Percentiles rank a stretch among this genome's conserved stretches.
phyloP scores from a whole-genome alignment of 2,113 vertebrate genomes.

The Oceanites oceanicus region DNA sequence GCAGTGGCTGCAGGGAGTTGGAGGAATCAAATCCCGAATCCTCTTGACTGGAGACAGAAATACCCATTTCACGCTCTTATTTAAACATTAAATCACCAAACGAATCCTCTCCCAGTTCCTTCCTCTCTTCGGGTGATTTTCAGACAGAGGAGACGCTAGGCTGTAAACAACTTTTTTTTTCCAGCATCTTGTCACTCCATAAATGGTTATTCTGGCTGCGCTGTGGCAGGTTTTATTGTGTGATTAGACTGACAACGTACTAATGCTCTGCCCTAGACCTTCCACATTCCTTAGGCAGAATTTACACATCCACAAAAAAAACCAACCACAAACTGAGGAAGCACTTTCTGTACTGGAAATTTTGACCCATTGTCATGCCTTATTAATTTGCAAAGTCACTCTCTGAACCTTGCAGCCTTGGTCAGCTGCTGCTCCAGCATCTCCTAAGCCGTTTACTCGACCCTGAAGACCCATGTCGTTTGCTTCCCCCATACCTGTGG shows the following conservation, averaged over 20 bases:
- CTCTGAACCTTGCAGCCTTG: not conserved
- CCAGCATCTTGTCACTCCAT: not conserved
- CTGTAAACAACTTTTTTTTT: slow-evolving; percentile 30
- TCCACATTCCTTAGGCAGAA: not conserved
- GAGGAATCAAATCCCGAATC: not conserved
- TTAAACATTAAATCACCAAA: not conserved
- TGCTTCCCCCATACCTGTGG: not conserved
- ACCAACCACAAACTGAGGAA: not conserved
- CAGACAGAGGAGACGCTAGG: not conserved
- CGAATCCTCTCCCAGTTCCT: slow-evolving; percentile 4
- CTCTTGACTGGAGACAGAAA: not conserved
- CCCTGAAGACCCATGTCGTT: not conserved
- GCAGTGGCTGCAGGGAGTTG: not conserved
- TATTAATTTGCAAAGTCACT: not conserved
- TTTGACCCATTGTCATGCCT: not conserved
- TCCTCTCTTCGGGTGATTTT: slow-evolving; percentile 29
- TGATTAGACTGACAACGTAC: not conserved
- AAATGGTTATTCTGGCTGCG: slow-evolving; percentile 8
- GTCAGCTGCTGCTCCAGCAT: not conserved
- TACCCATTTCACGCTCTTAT: not conserved
- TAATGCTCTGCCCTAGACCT: slow-evolving; percentile 9
- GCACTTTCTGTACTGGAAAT: not conserved
- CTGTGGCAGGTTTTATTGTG: slow-evolving; percentile 23
- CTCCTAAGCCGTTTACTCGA: not conserved
- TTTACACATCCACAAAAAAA: not conserved